Evolutionary conservation across 2,888 invertebrate species (phyloP).

Genomic region (Iselma pallidipennis): DNA sequence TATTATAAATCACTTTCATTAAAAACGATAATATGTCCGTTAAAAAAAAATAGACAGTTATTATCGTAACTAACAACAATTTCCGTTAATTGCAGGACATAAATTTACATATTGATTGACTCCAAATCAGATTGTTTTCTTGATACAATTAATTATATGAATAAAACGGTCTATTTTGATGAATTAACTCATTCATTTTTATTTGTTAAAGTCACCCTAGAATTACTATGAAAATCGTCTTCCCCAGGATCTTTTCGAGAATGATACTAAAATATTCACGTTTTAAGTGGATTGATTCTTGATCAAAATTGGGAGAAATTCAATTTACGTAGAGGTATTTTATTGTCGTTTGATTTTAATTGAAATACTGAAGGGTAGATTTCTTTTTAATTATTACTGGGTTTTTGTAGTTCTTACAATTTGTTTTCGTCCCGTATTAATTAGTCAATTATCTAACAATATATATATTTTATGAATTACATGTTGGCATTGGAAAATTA

Average conservation of each 20-base stretch:
- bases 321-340: conserved; percentile 15
- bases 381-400: too few relatives aligned
- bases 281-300: conserved; percentile 28
- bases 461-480: too few relatives aligned
- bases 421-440: too few relatives aligned
- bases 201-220: neutral
- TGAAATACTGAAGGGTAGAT: neutral
- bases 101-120: neutral
- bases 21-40: neutral
- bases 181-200: neutral
- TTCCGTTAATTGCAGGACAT: neutral
- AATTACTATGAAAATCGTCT: neutral
- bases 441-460: too few relatives aligned
- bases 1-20: neutral
- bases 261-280: conserved; percentile 17
- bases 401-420: too few relatives aligned
- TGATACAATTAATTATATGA: neutral
- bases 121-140: neutral
- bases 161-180: neutral
- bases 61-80: neutral
- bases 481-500: too few relatives aligned
- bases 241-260: too few relatives aligned
- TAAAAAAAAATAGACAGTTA: too few relatives aligned
- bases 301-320: conserved; percentile 27
- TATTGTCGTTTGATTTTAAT: neutral